These are phyloP conservation scores for Bhutanitis thaidina DNA, from an alignment of 2,888 invertebrate genomes.

Conservation along the genomic window DNA sequence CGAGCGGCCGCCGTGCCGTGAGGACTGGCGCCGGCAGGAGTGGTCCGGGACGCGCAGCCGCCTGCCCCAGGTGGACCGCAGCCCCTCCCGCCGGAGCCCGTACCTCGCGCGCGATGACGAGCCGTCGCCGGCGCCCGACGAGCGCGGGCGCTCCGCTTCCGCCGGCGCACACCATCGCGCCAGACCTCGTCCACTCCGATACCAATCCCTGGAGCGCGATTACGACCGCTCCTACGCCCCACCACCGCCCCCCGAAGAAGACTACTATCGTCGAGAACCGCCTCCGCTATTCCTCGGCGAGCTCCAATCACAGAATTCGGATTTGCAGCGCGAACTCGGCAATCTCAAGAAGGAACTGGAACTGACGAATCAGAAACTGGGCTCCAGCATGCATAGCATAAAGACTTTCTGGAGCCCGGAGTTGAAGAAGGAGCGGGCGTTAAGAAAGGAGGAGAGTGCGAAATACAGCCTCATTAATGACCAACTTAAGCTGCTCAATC, in stretches of 20 bases:
- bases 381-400: conserved; percentile 99
- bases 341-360: conserved; percentile 96
- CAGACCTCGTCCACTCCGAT: conserved; percentile 86
- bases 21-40: conserved; percentile 76
- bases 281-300: conserved; percentile 89
- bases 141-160: conserved; percentile 87
- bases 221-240: conserved; percentile 94
- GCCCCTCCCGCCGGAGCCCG: conserved; percentile 91
- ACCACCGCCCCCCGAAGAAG: conserved; percentile 87
- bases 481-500: conserved; percentile 96
- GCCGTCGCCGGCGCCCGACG: conserved; percentile 89
- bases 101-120: conserved; percentile 89
- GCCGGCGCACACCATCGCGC: conserved; percentile 87
- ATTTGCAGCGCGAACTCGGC: conserved; percentile 93
- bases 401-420: conserved; percentile 99
- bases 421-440: conserved; percentile 97
- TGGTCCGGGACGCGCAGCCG: conserved; percentile 78
- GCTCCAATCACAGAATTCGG: conserved; percentile 95
- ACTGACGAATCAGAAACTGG: conserved; percentile 97
- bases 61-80: conserved; percentile 93
- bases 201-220: conserved; percentile 89
- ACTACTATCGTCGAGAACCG: conserved; percentile 76
- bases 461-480: conserved; percentile 98
- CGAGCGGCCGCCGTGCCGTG: conserved; percentile 76
- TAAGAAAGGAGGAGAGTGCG: conserved; percentile 98